Percentiles rank a stretch among this genome's conserved stretches.
Conservation (phyloP, 2,888 invertebrate species). For the Epirrita christyi region DNA sequence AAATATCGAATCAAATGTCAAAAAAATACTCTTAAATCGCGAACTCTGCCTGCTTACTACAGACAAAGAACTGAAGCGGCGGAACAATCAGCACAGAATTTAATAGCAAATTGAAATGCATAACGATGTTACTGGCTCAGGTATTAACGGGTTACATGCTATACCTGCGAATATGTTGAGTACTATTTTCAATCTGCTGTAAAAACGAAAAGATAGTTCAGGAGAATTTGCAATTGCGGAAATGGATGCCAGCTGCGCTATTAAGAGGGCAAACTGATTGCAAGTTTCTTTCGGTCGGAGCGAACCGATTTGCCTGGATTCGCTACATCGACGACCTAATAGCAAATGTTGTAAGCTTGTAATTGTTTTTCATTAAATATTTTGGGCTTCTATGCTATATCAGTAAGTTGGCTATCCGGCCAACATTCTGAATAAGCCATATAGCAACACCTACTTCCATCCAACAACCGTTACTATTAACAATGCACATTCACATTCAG, state of each 20-base stretch:
- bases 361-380: background rate
- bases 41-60: no score
- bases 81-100: constrained; percentile 61
- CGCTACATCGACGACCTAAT: constrained; percentile 5
- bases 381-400: background rate
- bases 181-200: background rate
- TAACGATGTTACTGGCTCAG: constrained; percentile 66
- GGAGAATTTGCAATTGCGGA: constrained; percentile 52
- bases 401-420: constrained; percentile 35
- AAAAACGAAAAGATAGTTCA: constrained; percentile 45
- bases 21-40: no score
- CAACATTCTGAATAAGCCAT: constrained; percentile 26
- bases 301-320: constrained; percentile 8
- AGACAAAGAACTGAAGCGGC: constrained; percentile 15
- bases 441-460: constrained; percentile 48
- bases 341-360: background rate
- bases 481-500: constrained; percentile 45
- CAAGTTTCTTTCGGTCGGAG: constrained; percentile 28
- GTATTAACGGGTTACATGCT: constrained; percentile 62
- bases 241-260: constrained; percentile 47
- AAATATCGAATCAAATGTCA: no score
- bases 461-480: constrained; percentile 43
- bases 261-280: constrained; percentile 36
- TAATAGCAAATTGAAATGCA: constrained; percentile 60
- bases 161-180: constrained; percentile 41